Conservation (phyloP, 2,888 invertebrate species). For the Diarsia brunnea region DNA sequence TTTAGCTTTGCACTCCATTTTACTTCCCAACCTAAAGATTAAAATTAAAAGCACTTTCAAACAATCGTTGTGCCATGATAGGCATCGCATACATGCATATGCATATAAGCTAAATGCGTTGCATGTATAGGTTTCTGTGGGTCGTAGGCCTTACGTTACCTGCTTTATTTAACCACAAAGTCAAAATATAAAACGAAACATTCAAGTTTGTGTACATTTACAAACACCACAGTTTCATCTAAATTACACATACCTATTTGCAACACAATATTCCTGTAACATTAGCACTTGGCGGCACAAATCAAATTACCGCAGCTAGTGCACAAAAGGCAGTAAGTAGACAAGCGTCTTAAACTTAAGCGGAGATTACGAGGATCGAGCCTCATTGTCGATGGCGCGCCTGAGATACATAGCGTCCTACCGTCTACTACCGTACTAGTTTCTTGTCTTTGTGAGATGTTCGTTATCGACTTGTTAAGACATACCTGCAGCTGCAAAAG, state of each 20-base stretch:
- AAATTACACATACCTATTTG: background rate
- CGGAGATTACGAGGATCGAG: slow-evolving; percentile 64
- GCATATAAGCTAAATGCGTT: background rate
- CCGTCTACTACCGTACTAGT: slow-evolving; percentile 22
- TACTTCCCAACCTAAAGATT: background rate
- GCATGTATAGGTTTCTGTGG: background rate
- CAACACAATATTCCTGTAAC: background rate
- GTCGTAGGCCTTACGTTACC: background rate
- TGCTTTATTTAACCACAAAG: background rate
- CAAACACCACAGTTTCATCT: background rate
- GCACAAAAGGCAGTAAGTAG: slow-evolving; percentile 36
- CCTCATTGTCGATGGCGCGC: slow-evolving; percentile 60
- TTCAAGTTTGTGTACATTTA: background rate
- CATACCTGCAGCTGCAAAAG: slow-evolving; percentile 2
- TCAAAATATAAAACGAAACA: background rate
- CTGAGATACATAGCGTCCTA: slow-evolving; percentile 37
- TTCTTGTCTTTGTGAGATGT: slow-evolving; percentile 39
- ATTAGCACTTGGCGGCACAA: slow-evolving; percentile 11
- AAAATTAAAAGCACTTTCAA: background rate
- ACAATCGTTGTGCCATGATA: slow-evolving; percentile 4
- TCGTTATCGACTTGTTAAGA: slow-evolving; percentile 10
- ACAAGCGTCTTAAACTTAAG: slow-evolving; percentile 51
- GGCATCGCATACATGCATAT: too few species aligned
- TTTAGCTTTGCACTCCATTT: background rate
- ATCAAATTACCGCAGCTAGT: slow-evolving; percentile 27